Evolutionary conservation across 2,888 invertebrate genomes (phyloP).

Genomic region (Papilio demoleus): DNA sequence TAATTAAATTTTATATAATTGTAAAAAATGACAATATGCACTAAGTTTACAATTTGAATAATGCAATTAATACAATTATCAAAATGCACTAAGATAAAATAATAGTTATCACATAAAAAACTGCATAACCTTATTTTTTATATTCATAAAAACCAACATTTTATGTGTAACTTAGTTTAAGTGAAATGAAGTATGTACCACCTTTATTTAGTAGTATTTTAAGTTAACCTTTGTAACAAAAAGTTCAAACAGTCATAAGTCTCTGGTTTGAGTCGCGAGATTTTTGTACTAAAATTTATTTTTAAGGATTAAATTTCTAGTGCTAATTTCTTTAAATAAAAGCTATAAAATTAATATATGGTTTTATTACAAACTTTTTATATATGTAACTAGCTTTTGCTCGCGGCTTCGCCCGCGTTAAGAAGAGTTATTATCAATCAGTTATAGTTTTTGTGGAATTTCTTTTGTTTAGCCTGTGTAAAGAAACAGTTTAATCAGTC

Average conservation of each 20-base stretch:
- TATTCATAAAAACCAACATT: no score
- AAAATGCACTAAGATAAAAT: no score
- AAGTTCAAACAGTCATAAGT: constrained; percentile 34
- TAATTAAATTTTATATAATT: constrained; percentile 5
- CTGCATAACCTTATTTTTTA: no score
- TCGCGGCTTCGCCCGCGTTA: no score
- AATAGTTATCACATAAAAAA: no score
- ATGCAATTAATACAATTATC: no score
- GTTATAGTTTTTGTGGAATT: no score
- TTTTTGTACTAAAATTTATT: background rate
- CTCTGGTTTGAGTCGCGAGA: constrained; percentile 38
- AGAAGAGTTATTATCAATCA: no score
- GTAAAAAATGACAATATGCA: background rate
- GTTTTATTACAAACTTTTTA: constrained; percentile 6
- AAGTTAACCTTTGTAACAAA: background rate
- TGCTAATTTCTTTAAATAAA: background rate
- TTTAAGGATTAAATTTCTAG: background rate
- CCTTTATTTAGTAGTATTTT: background rate
- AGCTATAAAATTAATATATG: background rate
- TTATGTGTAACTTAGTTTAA: background rate
- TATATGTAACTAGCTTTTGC: no score
- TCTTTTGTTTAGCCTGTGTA: no score
- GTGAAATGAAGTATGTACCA: background rate
- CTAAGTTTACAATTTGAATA: background rate
- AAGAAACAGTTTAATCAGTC: no score